These are phyloP conservation scores for Trileptium ribeirensis DNA, from an alignment of 2,888 invertebrate species.

Conservation along the genomic window DNA sequence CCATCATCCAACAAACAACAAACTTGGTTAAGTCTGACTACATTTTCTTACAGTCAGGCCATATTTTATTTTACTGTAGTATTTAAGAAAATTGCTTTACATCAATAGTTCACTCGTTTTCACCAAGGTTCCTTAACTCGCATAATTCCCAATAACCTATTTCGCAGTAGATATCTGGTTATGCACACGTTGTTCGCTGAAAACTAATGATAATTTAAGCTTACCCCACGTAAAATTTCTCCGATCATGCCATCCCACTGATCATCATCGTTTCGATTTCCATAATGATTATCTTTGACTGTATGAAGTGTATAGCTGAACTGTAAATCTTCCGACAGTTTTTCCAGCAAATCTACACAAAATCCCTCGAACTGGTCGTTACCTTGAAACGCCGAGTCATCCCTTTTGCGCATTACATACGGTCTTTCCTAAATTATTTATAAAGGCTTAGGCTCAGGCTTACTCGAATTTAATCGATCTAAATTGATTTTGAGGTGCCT, in stretches of 20 bases:
- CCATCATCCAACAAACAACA: too few relatives aligned
- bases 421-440: constrained; percentile 53
- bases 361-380: constrained; percentile 71
- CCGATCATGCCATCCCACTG: constrained; percentile 53
- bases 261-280: constrained; percentile 48
- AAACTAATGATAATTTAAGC: not conserved
- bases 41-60: too few relatives aligned
- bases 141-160: too few relatives aligned
- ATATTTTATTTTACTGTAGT: too few relatives aligned
- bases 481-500: too few relatives aligned
- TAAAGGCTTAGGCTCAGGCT: not conserved
- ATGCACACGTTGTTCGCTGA: too few relatives aligned
- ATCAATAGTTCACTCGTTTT: too few relatives aligned
- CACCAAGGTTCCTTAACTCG: too few relatives aligned
- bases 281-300: constrained; percentile 52
- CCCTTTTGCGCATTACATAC: constrained; percentile 53
- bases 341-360: constrained; percentile 67
- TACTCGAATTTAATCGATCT: not conserved
- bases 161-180: too few relatives aligned
- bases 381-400: constrained; percentile 47
- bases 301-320: constrained; percentile 51
- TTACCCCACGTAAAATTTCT: constrained; percentile 47
- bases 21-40: too few relatives aligned
- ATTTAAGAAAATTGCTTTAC: too few relatives aligned
- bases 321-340: constrained; percentile 46